phyloP scores from a whole-genome alignment of 2,113 vertebrate species.

The Dascyllus trimaculatus region DNA sequence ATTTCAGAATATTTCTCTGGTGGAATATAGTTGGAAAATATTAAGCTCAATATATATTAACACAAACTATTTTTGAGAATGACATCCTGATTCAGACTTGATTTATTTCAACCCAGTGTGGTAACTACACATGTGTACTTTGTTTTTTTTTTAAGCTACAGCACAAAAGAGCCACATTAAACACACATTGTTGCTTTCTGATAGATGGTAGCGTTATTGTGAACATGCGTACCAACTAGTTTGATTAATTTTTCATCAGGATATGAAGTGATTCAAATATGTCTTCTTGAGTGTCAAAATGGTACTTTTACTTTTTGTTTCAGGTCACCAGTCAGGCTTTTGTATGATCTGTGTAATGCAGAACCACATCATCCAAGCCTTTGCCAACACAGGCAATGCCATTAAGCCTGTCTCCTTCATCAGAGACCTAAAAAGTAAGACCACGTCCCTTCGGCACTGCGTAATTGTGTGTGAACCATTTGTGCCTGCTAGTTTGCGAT shows the following conservation, averaged over 20 bases:
- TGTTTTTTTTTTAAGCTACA: too few relatives aligned
- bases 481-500: background rate
- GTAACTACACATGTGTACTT: too few relatives aligned
- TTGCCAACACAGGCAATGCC: constrained; percentile 93
- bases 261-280: background rate
- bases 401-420: constrained; percentile 96
- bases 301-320: background rate
- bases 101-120: too few relatives aligned
- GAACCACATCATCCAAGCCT: constrained; percentile 95
- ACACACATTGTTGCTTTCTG: background rate
- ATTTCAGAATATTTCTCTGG: too few relatives aligned
- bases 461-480: constrained; percentile 9
- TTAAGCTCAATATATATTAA: too few relatives aligned
- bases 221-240: background rate
- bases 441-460: background rate
- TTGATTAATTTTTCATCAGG: background rate
- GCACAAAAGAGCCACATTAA: background rate
- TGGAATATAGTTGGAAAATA: too few relatives aligned
- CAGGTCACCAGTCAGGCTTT: constrained; percentile 94
- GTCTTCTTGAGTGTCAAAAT: background rate
- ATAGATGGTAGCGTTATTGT: background rate
- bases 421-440: constrained; percentile 95
- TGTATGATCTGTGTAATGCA: constrained; percentile 99
- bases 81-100: too few relatives aligned
- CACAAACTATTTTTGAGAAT: too few relatives aligned